A percentile compares a stretch with the other conserved stretches of the same genome.
These are phyloP conservation scores for Tinamus guttatus DNA, from an alignment of 2,113 vertebrate genomes.

Conservation along the genomic window DNA sequence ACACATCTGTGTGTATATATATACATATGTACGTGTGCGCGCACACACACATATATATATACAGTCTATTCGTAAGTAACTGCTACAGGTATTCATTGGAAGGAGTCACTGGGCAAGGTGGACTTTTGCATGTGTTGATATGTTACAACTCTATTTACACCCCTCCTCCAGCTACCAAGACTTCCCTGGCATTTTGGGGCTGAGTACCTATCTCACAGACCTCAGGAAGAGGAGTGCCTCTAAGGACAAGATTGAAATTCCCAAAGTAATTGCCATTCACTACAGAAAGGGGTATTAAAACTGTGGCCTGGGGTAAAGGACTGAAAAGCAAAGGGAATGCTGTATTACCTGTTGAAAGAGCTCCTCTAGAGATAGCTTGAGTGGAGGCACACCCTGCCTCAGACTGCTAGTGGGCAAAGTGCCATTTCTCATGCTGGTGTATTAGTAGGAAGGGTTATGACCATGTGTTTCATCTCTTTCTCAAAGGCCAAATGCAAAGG, in stretches of 20 bases:
- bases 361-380: neutral
- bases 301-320: neutral
- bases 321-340: neutral
- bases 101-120: too few species aligned
- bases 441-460: neutral
- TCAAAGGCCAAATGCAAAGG: neutral
- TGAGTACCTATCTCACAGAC: neutral
- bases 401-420: neutral
- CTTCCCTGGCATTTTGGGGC: neutral
- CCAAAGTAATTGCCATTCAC: neutral
- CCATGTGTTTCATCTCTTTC: neutral
- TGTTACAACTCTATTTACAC: neutral
- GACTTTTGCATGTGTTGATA: neutral
- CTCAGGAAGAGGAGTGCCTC: neutral
- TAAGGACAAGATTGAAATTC: neutral
- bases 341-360: neutral
- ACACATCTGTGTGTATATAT: too few species aligned
- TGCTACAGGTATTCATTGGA: neutral
- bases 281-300: neutral
- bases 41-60: too few species aligned
- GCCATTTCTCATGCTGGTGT: neutral
- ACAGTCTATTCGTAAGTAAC: neutral
- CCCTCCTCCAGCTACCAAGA: neutral
- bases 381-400: neutral
- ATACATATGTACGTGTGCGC: too few species aligned